Base-by-base conservation (phyloP, 2,113 vertebrate species). In the Agelaius tricolor region DNA sequence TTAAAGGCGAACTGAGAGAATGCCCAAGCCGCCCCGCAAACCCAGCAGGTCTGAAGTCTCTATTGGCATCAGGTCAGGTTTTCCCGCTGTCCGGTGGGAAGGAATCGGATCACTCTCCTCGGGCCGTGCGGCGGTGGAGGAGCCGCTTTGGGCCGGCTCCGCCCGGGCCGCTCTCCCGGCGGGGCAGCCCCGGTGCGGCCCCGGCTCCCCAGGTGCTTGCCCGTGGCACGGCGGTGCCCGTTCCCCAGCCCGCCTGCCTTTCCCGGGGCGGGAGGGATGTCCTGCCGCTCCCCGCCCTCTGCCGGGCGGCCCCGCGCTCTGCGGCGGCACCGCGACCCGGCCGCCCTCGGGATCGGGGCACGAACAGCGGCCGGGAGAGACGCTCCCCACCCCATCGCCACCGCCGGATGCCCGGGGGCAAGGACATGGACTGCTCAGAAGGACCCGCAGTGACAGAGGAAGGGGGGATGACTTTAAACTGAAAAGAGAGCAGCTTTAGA, bases 41-140 rank as follows among this genome's bases (percentile, higher is more conserved):
- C 37, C 15, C 39, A 7, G 27, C 46, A 23, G 54, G 22, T 27
- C 3, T 35, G 37, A 31, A 37, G 44, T 22, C 44, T 31, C 31
- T 10, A 0, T 7, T 17, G 44, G 17, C 17, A 4, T 27, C 54
- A 7, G 4, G 4, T 3, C 6, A 0, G 4, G 31, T 52, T 68
- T 44, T 12, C 21, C 2, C 3, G 11, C 26, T 27, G 26, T 3
- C 7, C 11, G 37, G 21, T 22, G 73, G 8, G 27, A 4, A 37
- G 54, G 22, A 11, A 1, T 2, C 0, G 44, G 37, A 31, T 27
- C 43, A 7, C 3, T 2, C 28, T 18, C 6, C 7, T 11, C 1
- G 26, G 5, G 31, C 46, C 35, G 30, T n/a, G 75, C 0, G 16
- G 57, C 43, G 43, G 11, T 2, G 73, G 10, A 12, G 59, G 35